phyloP scores from a whole-genome alignment of 2,888 invertebrate genomes.

The Stictocephala bisonia region DNA sequence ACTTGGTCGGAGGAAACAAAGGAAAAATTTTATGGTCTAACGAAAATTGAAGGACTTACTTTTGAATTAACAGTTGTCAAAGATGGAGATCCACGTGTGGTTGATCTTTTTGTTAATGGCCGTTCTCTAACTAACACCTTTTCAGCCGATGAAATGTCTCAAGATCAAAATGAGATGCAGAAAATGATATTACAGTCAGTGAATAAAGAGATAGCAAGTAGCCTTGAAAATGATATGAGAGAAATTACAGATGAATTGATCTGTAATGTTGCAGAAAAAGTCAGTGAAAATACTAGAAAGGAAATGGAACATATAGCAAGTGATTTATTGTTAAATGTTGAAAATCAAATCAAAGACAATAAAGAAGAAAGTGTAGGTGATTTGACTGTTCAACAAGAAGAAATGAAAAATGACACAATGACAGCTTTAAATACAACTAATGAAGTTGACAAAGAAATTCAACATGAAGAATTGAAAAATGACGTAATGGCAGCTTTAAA shows the following conservation, averaged over 20 bases:
- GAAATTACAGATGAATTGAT: constrained; percentile 20
- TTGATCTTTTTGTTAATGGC: too few relatives aligned
- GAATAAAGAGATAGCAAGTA: not conserved
- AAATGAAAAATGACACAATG: not conserved
- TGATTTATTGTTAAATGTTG: constrained; percentile 1
- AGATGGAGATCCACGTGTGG: not conserved
- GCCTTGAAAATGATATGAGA: not conserved
- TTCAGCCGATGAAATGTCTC: not conserved
- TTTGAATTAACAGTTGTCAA: not conserved
- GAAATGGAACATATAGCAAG: not conserved
- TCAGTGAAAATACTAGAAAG: not conserved
- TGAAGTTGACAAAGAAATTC: not conserved
- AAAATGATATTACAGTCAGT: constrained; percentile 8
- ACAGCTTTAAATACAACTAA: not conserved
- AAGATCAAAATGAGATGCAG: not conserved
- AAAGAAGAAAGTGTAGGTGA: not conserved
- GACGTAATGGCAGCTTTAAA: not conserved
- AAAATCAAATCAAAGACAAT: too few relatives aligned
- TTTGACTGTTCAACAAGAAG: not conserved
- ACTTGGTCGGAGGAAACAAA: not conserved
- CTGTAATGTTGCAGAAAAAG: not conserved
- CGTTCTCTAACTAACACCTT: too few relatives aligned
- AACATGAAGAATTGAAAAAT: not conserved
- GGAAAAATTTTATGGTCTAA: not conserved
- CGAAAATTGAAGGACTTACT: not conserved